These are phyloP conservation scores for Dastarcus helophoroides DNA, from an alignment of 2,888 invertebrate genomes.

Conservation along the genomic window DNA sequence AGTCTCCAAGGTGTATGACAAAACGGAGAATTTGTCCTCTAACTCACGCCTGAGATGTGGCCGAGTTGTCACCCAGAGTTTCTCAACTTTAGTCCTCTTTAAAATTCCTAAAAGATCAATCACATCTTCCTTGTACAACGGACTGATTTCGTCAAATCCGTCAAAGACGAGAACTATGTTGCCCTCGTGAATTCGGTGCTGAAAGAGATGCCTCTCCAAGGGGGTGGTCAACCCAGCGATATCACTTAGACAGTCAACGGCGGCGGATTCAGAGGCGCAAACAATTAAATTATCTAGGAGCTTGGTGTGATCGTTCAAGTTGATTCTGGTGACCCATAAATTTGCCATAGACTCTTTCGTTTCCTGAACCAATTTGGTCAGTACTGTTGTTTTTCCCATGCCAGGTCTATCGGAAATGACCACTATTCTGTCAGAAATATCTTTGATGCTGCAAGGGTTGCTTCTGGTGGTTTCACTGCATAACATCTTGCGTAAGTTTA, in stretches of 20 bases:
- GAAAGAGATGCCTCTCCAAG: not conserved
- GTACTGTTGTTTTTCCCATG: not conserved
- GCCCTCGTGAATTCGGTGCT: not conserved
- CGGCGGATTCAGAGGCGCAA: not conserved
- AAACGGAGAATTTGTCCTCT: not conserved
- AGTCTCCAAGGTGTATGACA: not conserved
- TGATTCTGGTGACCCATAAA: not conserved
- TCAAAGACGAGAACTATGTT: not conserved
- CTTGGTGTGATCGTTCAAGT: not conserved
- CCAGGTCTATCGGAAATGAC: not conserved
- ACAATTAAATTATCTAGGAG: not conserved
- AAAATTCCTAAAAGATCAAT: not conserved
- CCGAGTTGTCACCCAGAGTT: not conserved
- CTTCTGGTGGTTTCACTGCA: no score
- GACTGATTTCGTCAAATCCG: slow-evolving; percentile 1
- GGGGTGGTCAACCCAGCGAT: no score
- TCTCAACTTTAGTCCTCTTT: not conserved
- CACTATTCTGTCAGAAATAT: not conserved
- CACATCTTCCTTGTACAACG: not conserved
- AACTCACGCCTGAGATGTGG: not conserved
- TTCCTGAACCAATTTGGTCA: not conserved
- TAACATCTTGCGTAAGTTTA: not conserved
- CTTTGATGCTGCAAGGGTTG: not conserved
- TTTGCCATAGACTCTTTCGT: not conserved
- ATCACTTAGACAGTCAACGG: no score